Conservation (phyloP, 1,140 invertebrate genomes). For the Stratiolaelaps scimitus region DNA sequence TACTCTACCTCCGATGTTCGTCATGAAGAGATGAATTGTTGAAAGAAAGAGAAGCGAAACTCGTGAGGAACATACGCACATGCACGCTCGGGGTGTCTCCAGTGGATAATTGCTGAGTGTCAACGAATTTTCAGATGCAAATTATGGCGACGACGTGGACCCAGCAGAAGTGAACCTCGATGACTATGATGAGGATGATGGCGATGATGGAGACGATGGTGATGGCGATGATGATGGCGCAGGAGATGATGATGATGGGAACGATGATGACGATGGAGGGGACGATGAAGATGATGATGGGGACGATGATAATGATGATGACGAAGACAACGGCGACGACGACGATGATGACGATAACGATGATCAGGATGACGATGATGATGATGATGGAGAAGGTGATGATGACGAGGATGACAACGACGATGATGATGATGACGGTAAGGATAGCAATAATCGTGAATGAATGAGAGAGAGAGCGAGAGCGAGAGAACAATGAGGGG, state of each 20-base stretch:
- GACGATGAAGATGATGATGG: background rate
- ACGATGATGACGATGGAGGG: background rate
- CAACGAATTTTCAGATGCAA: no score
- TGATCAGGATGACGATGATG: background rate
- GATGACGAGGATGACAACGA: background rate
- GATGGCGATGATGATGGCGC: background rate
- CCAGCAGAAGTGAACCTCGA: no score
- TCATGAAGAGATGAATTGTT: no score
- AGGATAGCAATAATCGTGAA: background rate
- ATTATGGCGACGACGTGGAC: no score
- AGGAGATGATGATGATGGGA: background rate
- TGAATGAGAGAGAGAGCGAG: no score
- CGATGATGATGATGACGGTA: background rate
- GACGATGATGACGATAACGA: background rate
- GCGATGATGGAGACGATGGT: background rate
- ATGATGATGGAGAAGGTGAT: background rate
- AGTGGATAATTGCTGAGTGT: no score
- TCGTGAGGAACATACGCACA: no score
- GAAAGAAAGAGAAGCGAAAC: no score
- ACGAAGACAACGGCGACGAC: background rate
- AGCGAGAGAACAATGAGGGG: no score
- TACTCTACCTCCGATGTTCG: no score
- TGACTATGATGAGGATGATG: background rate
- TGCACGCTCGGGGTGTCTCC: no score
- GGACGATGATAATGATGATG: background rate